phyloP scores from a whole-genome alignment of 1,140 invertebrate genomes.

The Drosophila repletoides region DNA sequence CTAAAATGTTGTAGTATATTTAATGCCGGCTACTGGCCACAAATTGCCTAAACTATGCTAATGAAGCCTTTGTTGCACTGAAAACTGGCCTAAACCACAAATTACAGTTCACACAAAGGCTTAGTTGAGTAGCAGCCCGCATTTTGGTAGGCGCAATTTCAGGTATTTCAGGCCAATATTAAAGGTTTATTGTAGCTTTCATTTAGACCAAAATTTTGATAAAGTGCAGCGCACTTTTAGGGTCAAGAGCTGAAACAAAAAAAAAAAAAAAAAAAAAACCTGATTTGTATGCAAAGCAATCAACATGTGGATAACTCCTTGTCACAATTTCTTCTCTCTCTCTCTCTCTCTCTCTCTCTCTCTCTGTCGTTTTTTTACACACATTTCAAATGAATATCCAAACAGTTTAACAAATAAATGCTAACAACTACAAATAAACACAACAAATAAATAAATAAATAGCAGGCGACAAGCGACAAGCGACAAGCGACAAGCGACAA shows the following conservation, averaged over 20 bases:
- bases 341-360: not conserved
- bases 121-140: not conserved
- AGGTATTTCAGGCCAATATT: not conserved
- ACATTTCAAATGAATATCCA: slow-evolving; percentile 70
- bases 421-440: slow-evolving; percentile 70
- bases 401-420: slow-evolving; percentile 74
- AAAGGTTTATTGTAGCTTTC: too few species aligned
- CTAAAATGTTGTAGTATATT: too few species aligned
- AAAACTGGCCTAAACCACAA: not conserved
- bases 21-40: too few species aligned
- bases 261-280: too few species aligned
- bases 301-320: slow-evolving; percentile 25
- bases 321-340: not conserved
- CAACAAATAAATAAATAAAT: slow-evolving; percentile 70
- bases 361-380: not conserved
- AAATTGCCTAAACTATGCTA: slow-evolving; percentile 11
- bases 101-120: slow-evolving; percentile 5
- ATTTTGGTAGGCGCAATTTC: not conserved
- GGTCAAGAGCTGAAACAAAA: too few species aligned
- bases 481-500: not conserved
- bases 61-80: not conserved
- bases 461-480: slow-evolving; percentile 12
- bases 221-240: not conserved
- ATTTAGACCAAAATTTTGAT: not conserved
- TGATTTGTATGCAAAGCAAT: slow-evolving; percentile 39